Percentiles rank a stretch among this genome's conserved stretches.
These are phyloP conservation scores for Vultur gryphus DNA, from an alignment of 2,797 vertebrate species.

Conservation along the genomic window DNA sequence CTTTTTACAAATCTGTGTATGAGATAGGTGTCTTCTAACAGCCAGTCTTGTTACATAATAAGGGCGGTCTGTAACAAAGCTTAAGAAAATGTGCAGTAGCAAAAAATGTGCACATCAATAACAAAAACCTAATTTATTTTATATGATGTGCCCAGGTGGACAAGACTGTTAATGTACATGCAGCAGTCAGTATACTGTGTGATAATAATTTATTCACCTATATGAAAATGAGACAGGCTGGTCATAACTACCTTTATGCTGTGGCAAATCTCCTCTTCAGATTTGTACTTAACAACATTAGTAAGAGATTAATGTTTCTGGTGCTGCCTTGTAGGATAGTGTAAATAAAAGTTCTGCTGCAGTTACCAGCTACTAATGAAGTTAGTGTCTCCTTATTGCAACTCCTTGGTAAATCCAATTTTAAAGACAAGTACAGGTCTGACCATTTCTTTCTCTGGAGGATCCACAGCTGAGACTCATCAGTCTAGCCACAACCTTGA, in stretches of 20 bases:
- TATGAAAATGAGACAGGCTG: neutral
- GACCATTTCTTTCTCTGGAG: neutral
- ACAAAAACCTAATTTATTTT: neutral
- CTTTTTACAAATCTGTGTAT: neutral
- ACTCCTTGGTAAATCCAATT: neutral
- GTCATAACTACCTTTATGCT: neutral
- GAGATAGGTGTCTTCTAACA: neutral
- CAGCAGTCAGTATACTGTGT: neutral
- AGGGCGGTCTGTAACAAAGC: neutral
- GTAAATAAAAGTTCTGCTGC: neutral
- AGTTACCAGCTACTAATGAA: neutral
- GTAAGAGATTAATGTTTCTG: neutral
- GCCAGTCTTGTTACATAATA: neutral
- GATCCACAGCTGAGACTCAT: neutral
- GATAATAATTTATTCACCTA: neutral
- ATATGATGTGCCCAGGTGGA: neutral
- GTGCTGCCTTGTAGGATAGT: neutral
- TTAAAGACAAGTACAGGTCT: neutral
- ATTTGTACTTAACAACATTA: neutral
- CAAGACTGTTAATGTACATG: neutral
- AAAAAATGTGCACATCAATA: neutral
- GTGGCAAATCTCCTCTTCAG: neutral
- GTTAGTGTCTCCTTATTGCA: neutral
- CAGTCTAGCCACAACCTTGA: constrained; percentile 25
- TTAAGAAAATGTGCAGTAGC: neutral